phyloP scores from a whole-genome alignment of 64 coral and sea anemone genomes.

The Exaiptasia diaphana region DNA sequence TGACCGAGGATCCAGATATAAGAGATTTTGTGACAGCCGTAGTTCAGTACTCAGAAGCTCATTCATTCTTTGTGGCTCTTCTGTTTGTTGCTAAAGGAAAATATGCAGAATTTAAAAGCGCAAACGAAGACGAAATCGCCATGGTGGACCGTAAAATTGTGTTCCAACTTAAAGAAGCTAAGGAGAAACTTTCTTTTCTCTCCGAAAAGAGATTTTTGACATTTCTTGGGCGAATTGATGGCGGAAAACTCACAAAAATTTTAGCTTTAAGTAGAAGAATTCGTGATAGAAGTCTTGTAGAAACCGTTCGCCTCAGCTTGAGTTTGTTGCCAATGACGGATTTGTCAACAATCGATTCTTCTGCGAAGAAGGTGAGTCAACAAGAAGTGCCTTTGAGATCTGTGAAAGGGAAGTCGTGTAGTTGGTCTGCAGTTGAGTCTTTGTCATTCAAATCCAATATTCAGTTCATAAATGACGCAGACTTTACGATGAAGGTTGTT shows the following conservation, averaged over 20 bases:
- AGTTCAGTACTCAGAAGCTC: neutral
- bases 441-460: neutral
- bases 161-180: neutral
- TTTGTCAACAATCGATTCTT: neutral
- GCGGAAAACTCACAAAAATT: slow-evolving; percentile 45
- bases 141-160: neutral
- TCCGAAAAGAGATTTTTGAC: slow-evolving; percentile 16
- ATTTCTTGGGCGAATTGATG: slow-evolving; percentile 24
- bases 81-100: neutral
- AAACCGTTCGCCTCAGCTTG: neutral
- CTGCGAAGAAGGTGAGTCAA: neutral
- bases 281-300: neutral
- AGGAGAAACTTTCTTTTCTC: slow-evolving; percentile 7
- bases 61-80: slow-evolving; percentile 26
- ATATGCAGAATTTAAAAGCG: neutral
- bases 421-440: neutral
- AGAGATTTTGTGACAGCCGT: slow-evolving; percentile 39
- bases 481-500: slow-evolving; percentile 32
- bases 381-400: slow-evolving; percentile 4
- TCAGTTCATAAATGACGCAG: slow-evolving; percentile 14
- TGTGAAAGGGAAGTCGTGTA: neutral
- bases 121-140: neutral
- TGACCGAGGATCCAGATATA: slow-evolving; percentile 7
- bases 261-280: slow-evolving; percentile 1
- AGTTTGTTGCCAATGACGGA: neutral